Conservation (phyloP, 2,888 invertebrate species). For the Napeogenes inachia region DNA sequence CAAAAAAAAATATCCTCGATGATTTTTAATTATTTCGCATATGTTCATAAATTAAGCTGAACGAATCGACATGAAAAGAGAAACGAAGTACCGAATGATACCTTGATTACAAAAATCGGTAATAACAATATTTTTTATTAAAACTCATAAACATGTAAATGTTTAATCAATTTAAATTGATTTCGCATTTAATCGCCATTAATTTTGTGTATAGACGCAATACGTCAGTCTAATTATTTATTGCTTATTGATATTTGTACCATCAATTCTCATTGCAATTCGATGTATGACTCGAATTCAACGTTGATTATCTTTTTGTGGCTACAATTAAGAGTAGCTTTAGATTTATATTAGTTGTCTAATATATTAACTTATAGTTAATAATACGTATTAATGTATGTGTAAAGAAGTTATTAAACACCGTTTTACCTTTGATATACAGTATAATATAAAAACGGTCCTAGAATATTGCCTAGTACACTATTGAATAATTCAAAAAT, state of each 20-base stretch:
- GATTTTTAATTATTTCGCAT: conserved; percentile 45
- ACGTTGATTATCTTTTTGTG: too few species aligned
- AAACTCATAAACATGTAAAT: conserved; percentile 38
- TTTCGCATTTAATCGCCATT: conserved; percentile 30
- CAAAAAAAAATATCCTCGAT: neutral
- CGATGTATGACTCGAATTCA: too few species aligned
- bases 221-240: conserved; percentile 16
- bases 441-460: too few species aligned
- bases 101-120: conserved; percentile 36
- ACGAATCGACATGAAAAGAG: conserved; percentile 51
- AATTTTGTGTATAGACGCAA: conserved; percentile 24
- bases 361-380: too few species aligned
- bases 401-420: too few species aligned
- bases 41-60: conserved; percentile 55
- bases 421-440: too few species aligned
- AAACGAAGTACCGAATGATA: conserved; percentile 38
- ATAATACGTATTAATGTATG: too few species aligned
- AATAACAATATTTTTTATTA: conserved; percentile 37
- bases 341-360: too few species aligned
- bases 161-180: conserved; percentile 32
- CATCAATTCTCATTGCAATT: too few species aligned
- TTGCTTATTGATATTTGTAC: conserved; percentile 6
- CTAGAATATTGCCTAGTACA: too few species aligned
- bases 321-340: too few species aligned
- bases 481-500: too few species aligned